Evolutionary conservation across 1,140 invertebrate genomes (phyloP).

Genomic region (Anastrepha obliqua): DNA sequence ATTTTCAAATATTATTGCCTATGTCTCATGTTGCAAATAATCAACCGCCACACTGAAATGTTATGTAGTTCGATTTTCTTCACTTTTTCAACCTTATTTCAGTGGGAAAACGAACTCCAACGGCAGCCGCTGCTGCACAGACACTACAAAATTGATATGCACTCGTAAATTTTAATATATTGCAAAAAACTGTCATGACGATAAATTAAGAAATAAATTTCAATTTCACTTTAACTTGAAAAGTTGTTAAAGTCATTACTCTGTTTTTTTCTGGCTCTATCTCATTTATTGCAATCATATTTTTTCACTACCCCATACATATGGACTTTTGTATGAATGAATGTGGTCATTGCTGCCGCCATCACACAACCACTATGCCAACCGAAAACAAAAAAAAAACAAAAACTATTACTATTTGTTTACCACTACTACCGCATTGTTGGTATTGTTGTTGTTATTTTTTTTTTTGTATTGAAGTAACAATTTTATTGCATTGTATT

Average conservation of each 20-base stretch:
- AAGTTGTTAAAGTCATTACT: slow-evolving; percentile 52
- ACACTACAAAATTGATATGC: slow-evolving; percentile 38
- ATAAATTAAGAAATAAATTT: slow-evolving; percentile 53
- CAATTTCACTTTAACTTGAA: slow-evolving; percentile 53
- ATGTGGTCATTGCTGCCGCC: neutral
- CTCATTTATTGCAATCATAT: slow-evolving; percentile 44
- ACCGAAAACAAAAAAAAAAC: neutral
- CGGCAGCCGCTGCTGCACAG: neutral
- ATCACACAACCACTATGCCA: neutral
- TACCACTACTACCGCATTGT: slow-evolving; percentile 12
- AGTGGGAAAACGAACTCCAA: slow-evolving; percentile 8
- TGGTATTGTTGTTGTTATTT: neutral
- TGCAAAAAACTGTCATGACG: slow-evolving; percentile 49
- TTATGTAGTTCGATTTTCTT: no score
- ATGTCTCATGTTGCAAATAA: no score
- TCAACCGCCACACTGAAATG: no score
- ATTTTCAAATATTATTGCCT: no score
- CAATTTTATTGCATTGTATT: slow-evolving; percentile 45
- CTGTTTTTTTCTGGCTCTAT: slow-evolving; percentile 20
- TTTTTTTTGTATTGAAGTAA: slow-evolving; percentile 36
- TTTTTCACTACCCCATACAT: neutral
- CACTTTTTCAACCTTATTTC: neutral
- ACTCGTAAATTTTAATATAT: slow-evolving; percentile 51
- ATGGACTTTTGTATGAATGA: neutral
- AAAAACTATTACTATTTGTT: slow-evolving; percentile 27